Base-by-base conservation (phyloP, 2,888 invertebrate genomes). In the Xiphydria camelus region DNA sequence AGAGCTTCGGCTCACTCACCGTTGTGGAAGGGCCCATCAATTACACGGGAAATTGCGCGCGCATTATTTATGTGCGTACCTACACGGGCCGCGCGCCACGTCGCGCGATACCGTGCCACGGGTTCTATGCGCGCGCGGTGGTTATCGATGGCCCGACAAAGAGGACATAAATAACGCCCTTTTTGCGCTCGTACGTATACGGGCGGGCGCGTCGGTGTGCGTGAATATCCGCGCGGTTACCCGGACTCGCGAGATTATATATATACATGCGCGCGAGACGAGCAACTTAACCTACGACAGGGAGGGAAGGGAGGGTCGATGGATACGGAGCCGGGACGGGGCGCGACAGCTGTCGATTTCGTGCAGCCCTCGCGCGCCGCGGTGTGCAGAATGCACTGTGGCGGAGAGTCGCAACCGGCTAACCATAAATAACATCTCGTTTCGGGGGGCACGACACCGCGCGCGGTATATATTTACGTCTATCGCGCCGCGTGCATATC, bases 21-120 rank as follows among this genome's bases (percentile, higher is more conserved):
- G 65, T 68, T 68, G 66, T 61, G 60, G 63, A 60, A 59, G 52
- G 52, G 49, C 60, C 65, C 71, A 72, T 72, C 72, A 71, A 72
- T 72, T 72, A 71, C 69, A 68, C 64, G 69, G 68, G 62, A 70
- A 72, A 72, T 72, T 72, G 72, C 67, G 63, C 70, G 62, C 60
- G 49, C 50, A 55, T 59, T 59, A 59, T 57, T 57, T 57, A 55
- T 53, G 52, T 47, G 47, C 45, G 23, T 42, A 49, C 38, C 42
- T 41, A 52, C 49, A 54, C 45, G 42, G 47, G 35, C 41, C 41
- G 33, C 43, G 41, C 42, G 50, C 57, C 53, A 49, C 47, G 53
- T 49, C 51, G 53, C 56, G 22, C 20, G 53, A n/a, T n/a, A n/a
- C n/a, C n/a, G n/a, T n/a, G 10, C 29, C 29, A 29, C 29, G 29